Conservation (phyloP, 2,888 invertebrate genomes). For the Gerris lacustris region DNA sequence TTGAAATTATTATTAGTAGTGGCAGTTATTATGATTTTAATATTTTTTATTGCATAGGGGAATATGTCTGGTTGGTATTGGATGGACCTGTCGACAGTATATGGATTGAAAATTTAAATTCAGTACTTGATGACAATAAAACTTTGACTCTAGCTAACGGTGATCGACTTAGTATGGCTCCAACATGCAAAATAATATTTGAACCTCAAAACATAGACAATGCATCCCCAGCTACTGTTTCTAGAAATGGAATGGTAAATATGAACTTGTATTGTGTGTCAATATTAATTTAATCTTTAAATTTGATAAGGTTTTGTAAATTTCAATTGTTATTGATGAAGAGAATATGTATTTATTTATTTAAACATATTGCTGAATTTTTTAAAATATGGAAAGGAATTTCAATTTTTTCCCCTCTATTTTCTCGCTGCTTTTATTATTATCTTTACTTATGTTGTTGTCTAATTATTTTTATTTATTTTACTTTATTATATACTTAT, state of each 20-base stretch:
- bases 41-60: constrained; percentile 40
- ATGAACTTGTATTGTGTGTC: constrained; percentile 31
- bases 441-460: too few relatives aligned
- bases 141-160: constrained; percentile 90
- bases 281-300: too few relatives aligned
- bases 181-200: constrained; percentile 88
- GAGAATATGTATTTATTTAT: not conserved
- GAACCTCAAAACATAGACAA: constrained; percentile 97
- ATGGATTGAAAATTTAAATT: constrained; percentile 97
- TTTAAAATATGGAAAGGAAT: not conserved
- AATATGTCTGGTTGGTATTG: constrained; percentile 84
- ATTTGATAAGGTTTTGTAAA: too few relatives aligned
- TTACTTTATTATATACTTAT: too few relatives aligned
- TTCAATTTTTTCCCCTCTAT: constrained; percentile 4
- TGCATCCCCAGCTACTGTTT: constrained; percentile 93
- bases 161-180: constrained; percentile 86
- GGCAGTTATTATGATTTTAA: too few relatives aligned
- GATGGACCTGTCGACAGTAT: constrained; percentile 96
- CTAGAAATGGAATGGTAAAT: constrained; percentile 69
- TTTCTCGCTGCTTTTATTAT: too few relatives aligned
- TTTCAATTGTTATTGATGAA: not conserved
- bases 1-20: too few relatives aligned
- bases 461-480: too few relatives aligned
- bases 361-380: not conserved
- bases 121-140: constrained; percentile 91